Base-by-base conservation (phyloP, 92 coral and sea anemone species). In the Umimayanthus chanpuru region DNA sequence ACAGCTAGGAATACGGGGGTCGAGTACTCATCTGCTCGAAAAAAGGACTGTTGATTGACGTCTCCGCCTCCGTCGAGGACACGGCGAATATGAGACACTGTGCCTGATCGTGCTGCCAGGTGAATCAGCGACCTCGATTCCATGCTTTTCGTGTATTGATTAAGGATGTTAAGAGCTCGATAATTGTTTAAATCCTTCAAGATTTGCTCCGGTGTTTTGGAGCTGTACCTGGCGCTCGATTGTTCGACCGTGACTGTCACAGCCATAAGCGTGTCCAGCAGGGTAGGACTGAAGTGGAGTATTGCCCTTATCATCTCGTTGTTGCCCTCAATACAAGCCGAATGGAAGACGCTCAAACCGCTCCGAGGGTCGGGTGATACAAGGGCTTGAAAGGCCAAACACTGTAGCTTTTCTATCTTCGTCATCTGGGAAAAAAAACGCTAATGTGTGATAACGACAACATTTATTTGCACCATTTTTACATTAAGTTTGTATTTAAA, bases 121-220 rank as follows among this genome's bases (percentile, higher is more conserved):
- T 82, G 86, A 82, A 82, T 82, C 58, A 83, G 26, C 47, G 87
- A 83, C 67, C 87, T 70, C 56, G 87, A 70, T 43, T 83, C 77
- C 87, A 83, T 83, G 77, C 77, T 55, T 40, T 72, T 83, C 66
- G 87, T 83, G 77, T 83, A 70, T 18, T 47, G 77, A 44, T 66
- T 83, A 70, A 83, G 0, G 77, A 68, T 83, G 15, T 43, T 44
- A 44, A 83, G 87, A 40, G 66, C 78, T 72, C 67, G 87, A 28
- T 71, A 26, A 47, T 83, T 70, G 40, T 68, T 44, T 15, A 7
- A 83, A n/a, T 26, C 36, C 2, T 32, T 83, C 76, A 83, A 70
- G 11, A 83, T 68, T 70, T 70, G 64, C 16, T 83, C 87, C 53
- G 87, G 78, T 28, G 87, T 83, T 83, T 83, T 83, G 6, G 56